Percentiles rank a stretch among this genome's conserved stretches.
Conservation (phyloP, 2,797 vertebrate genomes). For the Scolopax rusticola region DNA sequence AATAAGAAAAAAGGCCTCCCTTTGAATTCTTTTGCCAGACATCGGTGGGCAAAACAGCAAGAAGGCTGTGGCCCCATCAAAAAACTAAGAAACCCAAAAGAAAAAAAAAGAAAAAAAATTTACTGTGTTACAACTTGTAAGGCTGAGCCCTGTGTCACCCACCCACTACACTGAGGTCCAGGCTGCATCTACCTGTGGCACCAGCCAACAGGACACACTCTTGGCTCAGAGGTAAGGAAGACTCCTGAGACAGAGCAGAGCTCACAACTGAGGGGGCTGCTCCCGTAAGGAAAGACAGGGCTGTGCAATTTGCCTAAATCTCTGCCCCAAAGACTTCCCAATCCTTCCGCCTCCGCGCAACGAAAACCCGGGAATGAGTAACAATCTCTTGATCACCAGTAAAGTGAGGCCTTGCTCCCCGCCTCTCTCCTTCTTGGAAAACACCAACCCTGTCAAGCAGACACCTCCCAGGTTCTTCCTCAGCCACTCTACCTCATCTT, state of each 20-base stretch:
- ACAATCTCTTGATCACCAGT: background rate
- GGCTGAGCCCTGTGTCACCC: background rate
- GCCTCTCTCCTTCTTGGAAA: background rate
- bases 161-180: background rate
- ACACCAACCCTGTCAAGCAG: background rate
- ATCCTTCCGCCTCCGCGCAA: background rate
- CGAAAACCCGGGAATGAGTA: background rate
- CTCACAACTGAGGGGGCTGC: background rate
- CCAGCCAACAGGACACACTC: background rate
- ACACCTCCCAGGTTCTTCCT: background rate
- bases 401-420: background rate
- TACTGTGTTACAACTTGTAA: background rate
- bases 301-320: background rate
- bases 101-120: fast-evolving
- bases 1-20: background rate
- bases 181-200: background rate
- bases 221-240: background rate
- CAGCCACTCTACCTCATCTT: background rate
- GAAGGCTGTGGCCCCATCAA: background rate
- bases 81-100: background rate
- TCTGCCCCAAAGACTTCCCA: background rate
- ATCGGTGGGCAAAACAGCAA: background rate
- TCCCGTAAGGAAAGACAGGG: background rate
- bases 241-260: background rate
- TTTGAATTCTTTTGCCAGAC: background rate